These are phyloP conservation scores for Phenganax marumi DNA, from an alignment of 92 coral and sea anemone species.

Conservation along the genomic window DNA sequence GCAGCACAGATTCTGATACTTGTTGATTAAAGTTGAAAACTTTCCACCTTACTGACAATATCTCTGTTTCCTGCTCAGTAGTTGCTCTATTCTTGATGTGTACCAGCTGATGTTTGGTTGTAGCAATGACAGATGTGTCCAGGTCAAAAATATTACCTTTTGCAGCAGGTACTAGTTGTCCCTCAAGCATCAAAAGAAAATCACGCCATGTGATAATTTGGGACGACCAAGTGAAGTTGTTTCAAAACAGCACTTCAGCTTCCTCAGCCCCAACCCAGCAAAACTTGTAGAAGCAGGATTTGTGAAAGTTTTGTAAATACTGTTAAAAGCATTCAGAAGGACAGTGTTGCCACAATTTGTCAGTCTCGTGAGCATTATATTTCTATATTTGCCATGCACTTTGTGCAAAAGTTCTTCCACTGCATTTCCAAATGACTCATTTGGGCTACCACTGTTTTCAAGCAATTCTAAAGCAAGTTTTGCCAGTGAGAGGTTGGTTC, in stretches of 20 bases:
- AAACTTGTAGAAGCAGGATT: slow-evolving; percentile 12
- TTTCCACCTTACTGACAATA: slow-evolving; percentile 49
- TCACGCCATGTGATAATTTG: slow-evolving; percentile 34
- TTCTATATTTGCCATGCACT: slow-evolving; percentile 18
- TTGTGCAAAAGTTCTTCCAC: slow-evolving; percentile 14
- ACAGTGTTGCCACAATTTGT: slow-evolving; percentile 27
- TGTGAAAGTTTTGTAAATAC: not conserved
- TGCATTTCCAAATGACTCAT: slow-evolving; percentile 8
- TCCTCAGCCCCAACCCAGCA: slow-evolving; percentile 21
- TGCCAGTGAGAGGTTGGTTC: slow-evolving; percentile 11
- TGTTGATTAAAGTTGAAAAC: slow-evolving; percentile 29
- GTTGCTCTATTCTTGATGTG: slow-evolving; percentile 8
- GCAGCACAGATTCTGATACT: slow-evolving; percentile 5
- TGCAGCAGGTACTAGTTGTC: slow-evolving; percentile 16
- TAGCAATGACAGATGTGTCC: slow-evolving; percentile 36
- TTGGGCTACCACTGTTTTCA: not conserved
- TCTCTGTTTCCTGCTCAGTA: slow-evolving; percentile 34
- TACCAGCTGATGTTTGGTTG: slow-evolving; percentile 11
- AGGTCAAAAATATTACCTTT: slow-evolving; percentile 8
- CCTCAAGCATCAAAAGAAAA: slow-evolving; percentile 24
- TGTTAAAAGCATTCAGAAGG: slow-evolving; percentile 8
- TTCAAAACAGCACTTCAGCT: slow-evolving; percentile 18
- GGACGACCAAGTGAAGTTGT: slow-evolving; percentile 15
- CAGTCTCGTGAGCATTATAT: slow-evolving; percentile 25
- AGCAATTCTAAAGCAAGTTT: slow-evolving; percentile 1